These are phyloP conservation scores for Scolopax rusticola DNA, from an alignment of 2,797 vertebrate genomes.

Conservation along the genomic window DNA sequence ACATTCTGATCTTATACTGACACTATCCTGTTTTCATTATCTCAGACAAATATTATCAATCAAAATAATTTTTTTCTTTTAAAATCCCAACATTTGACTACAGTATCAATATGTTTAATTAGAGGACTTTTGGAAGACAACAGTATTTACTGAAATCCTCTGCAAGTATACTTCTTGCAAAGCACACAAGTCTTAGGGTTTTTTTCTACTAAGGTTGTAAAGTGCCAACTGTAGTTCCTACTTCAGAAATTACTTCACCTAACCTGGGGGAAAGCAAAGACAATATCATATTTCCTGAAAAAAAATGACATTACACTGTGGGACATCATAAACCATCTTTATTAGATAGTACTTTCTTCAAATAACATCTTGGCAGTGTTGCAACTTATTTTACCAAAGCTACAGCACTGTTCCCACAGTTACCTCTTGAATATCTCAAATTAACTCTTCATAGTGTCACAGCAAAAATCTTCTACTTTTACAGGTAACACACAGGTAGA, in stretches of 20 bases:
- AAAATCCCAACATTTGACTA: not conserved
- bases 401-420: not conserved
- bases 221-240: not conserved
- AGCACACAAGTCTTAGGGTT: not conserved
- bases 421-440: not conserved
- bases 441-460: not conserved
- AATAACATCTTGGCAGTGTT: not conserved
- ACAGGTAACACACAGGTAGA: not conserved
- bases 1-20: not conserved
- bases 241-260: conserved; percentile 37
- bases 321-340: conserved; percentile 27
- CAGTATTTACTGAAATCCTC: not conserved
- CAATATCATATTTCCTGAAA: not conserved
- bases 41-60: not conserved
- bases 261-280: conserved; percentile 16
- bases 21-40: not conserved
- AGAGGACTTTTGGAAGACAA: not conserved
- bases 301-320: not conserved
- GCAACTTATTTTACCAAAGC: not conserved
- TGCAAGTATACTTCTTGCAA: not conserved
- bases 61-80: not conserved
- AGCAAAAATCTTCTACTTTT: not conserved
- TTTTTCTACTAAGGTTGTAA: not conserved
- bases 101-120: not conserved
- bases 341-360: conserved; percentile 8